Percentiles rank a stretch among this genome's conserved stretches.
Evolutionary conservation across 2,797 vertebrate genomes (phyloP).

Genomic region (Sorex maritimensis): DNA sequence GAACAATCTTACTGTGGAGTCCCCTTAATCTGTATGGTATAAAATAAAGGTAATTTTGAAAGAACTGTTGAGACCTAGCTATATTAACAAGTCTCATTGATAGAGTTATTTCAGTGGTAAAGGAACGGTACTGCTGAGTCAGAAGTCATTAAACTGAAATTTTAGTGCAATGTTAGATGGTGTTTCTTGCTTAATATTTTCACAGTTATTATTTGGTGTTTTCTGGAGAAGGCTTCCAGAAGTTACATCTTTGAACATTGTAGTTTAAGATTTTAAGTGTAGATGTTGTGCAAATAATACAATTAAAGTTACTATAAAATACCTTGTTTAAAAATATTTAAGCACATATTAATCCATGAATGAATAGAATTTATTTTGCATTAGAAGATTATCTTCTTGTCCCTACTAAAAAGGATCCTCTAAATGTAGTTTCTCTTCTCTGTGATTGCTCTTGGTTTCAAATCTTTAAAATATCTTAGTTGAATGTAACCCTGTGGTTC

Average conservation of each 20-base stretch:
- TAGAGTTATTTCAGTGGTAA: background rate
- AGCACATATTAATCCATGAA: background rate
- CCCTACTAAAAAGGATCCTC: conserved; percentile 21
- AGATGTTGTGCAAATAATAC: background rate
- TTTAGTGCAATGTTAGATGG: background rate
- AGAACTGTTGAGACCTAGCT: conserved; percentile 13
- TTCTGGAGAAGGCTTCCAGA: conserved; percentile 27
- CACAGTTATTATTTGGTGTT: conserved; percentile 12
- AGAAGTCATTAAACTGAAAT: background rate
- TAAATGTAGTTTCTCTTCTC: conserved; percentile 10
- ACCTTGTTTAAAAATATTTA: background rate
- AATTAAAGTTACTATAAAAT: background rate
- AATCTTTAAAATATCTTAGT: background rate
- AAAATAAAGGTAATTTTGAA: conserved; percentile 14
- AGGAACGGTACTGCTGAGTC: background rate
- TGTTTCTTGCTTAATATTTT: conserved; percentile 4
- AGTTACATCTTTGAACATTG: background rate
- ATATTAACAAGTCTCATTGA: background rate
- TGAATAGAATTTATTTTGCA: background rate
- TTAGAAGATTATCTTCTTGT: background rate
- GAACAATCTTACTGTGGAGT: background rate
- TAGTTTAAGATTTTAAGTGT: conserved; percentile 27
- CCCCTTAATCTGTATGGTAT: background rate
- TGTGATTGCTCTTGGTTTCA: conserved; percentile 55
- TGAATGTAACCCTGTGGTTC: background rate